Conservation (phyloP, 2,797 vertebrate species). For the Enteromius fasciolatus region DNA sequence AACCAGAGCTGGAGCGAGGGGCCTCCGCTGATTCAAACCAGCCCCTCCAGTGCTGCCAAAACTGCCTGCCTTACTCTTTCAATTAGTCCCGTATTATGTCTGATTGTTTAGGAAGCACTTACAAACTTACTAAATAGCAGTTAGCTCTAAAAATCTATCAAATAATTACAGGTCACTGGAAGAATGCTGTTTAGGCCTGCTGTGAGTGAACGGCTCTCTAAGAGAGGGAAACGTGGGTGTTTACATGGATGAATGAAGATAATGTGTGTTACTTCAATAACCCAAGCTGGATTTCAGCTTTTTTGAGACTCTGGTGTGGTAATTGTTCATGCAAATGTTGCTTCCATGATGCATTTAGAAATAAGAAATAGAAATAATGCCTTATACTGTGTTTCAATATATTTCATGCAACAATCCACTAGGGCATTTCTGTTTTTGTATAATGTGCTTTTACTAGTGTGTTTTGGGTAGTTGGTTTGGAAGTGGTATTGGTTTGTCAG, state of each 20-base stretch:
- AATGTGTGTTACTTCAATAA: not conserved
- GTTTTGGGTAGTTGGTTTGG: not conserved
- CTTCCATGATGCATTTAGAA: not conserved
- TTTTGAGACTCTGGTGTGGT: not conserved
- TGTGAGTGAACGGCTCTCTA: constrained; percentile 30
- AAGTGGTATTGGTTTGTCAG: not conserved
- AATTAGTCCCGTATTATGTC: constrained; percentile 57
- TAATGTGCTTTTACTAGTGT: not conserved
- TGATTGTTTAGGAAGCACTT: constrained; percentile 62
- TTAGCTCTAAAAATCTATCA: constrained; percentile 59
- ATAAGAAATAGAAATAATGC: not conserved
- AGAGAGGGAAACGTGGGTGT: constrained; percentile 15
- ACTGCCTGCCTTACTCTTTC: constrained; percentile 64
- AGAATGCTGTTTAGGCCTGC: constrained; percentile 21
- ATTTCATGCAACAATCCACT: not conserved
- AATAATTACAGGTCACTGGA: constrained; percentile 56
- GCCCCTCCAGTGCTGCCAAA: constrained; percentile 72
- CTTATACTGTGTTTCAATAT: not conserved
- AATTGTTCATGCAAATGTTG: not conserved
- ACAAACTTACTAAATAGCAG: constrained; percentile 56
- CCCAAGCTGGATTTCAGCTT: not conserved
- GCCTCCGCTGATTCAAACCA: constrained; percentile 80
- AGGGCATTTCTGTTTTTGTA: not conserved
- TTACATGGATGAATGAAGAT: not conserved
- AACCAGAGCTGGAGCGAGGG: constrained; percentile 70